phyloP scores from a whole-genome alignment of 2,797 vertebrate genomes.

The Sebastes umbrosus region DNA sequence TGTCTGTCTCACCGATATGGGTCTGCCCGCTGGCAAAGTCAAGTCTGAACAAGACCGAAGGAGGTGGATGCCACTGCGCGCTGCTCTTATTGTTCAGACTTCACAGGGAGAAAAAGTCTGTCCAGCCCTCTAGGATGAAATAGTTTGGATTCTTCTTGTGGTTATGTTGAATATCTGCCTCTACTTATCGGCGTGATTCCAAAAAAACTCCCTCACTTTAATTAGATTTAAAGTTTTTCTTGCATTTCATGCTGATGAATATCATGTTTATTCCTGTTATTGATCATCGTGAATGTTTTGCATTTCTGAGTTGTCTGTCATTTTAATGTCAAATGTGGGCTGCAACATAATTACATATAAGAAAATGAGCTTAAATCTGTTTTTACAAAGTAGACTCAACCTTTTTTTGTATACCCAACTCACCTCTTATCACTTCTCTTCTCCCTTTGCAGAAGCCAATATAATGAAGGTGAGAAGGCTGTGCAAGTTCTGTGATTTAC shows the following conservation, averaged over 20 bases:
- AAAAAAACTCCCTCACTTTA: background rate
- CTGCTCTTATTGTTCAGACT: constrained; percentile 53
- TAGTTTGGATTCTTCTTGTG: constrained; percentile 39
- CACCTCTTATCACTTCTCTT: background rate
- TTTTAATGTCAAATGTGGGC: background rate
- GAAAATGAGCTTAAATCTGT: background rate
- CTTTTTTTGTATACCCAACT: background rate
- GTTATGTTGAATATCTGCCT: constrained; percentile 27
- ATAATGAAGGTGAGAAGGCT: background rate
- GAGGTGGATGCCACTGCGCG: constrained; percentile 33
- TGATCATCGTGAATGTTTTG: background rate
- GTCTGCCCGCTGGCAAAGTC: constrained; percentile 61
- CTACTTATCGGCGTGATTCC: constrained; percentile 21
- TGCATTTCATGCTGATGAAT: constrained; percentile 1
- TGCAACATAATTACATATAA: background rate
- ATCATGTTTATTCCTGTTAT: background rate
- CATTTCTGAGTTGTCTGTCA: background rate
- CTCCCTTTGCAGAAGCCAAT: constrained; percentile 36
- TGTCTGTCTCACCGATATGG: constrained; percentile 60
- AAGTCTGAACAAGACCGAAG: constrained; percentile 68
- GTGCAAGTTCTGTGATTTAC: constrained; percentile 80
- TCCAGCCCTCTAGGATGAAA: constrained; percentile 31
- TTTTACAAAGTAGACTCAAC: background rate
- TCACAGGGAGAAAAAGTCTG: constrained; percentile 26
- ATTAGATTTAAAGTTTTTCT: background rate